Conservation (phyloP, 2,113 vertebrate genomes). For the Deroptyus accipitrinus region DNA sequence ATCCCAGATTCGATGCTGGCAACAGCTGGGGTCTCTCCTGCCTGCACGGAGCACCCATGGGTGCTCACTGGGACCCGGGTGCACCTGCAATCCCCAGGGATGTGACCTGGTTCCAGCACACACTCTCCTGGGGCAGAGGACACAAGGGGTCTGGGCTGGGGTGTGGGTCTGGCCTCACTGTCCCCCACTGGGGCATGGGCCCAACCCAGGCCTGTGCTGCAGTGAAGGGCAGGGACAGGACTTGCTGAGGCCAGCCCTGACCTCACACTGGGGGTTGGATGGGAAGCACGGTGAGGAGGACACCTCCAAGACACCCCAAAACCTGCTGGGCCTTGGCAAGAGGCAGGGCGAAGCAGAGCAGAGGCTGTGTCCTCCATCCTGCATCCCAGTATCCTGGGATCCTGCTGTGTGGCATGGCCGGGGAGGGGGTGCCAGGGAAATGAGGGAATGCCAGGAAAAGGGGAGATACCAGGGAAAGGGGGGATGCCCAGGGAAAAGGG, state of each 20-base stretch:
- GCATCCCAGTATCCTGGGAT: background rate
- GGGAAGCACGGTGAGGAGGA: background rate
- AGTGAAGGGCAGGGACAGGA: background rate
- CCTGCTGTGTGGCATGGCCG: background rate
- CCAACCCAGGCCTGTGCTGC: background rate
- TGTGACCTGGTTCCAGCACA: background rate
- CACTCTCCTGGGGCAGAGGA: background rate
- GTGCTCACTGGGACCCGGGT: background rate
- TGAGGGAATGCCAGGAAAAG: background rate
- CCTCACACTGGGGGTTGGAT: background rate
- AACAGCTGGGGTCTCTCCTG: background rate
- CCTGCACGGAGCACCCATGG: background rate
- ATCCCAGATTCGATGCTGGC: background rate
- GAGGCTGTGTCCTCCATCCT: background rate
- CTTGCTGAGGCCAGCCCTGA: background rate
- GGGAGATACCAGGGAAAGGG: background rate
- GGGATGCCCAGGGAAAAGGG: background rate
- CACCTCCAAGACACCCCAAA: background rate
- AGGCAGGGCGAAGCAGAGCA: background rate
- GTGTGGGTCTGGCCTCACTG: background rate
- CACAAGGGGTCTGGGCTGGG: background rate
- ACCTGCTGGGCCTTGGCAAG: too few relatives aligned
- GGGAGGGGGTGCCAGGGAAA: background rate
- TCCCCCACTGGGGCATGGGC: background rate
- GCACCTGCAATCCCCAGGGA: rapidly evolving